phyloP scores from a whole-genome alignment of 2,113 vertebrate species.

The Tetrao urogallus region DNA sequence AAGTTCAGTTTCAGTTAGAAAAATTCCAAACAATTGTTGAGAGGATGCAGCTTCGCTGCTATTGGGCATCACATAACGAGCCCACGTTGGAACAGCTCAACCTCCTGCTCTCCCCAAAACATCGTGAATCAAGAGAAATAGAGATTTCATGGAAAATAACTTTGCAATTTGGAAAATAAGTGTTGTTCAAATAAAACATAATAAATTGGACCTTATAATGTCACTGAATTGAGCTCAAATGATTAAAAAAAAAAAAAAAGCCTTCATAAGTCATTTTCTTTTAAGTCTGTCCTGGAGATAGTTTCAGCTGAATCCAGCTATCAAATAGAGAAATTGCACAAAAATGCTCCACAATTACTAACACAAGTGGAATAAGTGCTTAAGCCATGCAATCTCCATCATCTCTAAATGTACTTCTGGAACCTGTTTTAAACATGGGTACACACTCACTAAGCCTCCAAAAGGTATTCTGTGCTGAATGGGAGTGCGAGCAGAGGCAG shows the following conservation, averaged over 20 bases:
- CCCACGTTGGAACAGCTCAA: background rate
- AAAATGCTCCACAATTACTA: background rate
- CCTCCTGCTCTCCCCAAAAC: background rate
- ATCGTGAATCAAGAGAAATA: background rate
- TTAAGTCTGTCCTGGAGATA: background rate
- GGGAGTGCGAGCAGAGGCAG: fast-evolving
- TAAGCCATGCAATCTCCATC: background rate
- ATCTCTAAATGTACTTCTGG: background rate
- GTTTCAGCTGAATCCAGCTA: background rate
- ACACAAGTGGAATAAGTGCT: fast-evolving
- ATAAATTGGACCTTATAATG: background rate
- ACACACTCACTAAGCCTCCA: background rate
- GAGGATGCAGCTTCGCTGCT: fast-evolving
- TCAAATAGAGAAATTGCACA: background rate
- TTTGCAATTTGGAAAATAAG: background rate
- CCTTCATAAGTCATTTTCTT: background rate
- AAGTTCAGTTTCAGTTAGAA: background rate
- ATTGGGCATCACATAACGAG: background rate
- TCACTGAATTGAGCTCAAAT: background rate
- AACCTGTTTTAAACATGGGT: background rate
- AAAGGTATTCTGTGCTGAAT: background rate
- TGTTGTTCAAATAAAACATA: background rate
- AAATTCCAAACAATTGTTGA: background rate
- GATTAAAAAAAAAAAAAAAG: background rate
- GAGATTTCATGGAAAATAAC: background rate